Percentiles rank a stretch among this genome's conserved stretches.
Conservation (phyloP, 1,140 invertebrate species). For the Megathymus violae region DNA sequence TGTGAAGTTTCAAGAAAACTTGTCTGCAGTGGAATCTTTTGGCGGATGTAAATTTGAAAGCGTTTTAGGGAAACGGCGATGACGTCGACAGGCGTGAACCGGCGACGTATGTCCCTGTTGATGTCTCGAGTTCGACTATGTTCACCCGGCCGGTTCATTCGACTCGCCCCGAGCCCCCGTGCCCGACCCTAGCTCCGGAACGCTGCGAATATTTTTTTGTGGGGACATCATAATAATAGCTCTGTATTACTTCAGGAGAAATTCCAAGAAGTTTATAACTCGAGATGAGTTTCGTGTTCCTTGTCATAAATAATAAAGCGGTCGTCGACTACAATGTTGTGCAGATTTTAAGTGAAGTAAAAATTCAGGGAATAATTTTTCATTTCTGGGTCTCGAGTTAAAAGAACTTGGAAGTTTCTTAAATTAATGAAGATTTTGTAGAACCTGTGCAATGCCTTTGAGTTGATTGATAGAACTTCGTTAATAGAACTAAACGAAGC, state of each 20-base stretch:
- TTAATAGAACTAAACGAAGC: not conserved
- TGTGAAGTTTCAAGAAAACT: conserved; percentile 15
- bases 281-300: conserved; percentile 83
- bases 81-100: conserved; percentile 19
- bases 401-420: conserved; percentile 63
- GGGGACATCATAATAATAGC: conserved; percentile 83
- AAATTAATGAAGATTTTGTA: conserved; percentile 64
- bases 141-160: conserved; percentile 46
- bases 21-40: conserved; percentile 7
- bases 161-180: conserved; percentile 41
- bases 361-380: conserved; percentile 80
- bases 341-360: conserved; percentile 82
- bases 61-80: conserved; percentile 20
- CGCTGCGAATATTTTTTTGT: conserved; percentile 78
- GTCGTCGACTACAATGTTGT: conserved; percentile 81
- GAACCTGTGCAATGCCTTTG: conserved; percentile 47
- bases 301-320: conserved; percentile 84
- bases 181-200: conserved; percentile 59
- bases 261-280: conserved; percentile 84
- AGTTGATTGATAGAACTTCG: conserved; percentile 14
- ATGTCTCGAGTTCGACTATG: conserved; percentile 33
- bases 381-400: conserved; percentile 65
- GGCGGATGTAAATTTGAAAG: conserved; percentile 21
- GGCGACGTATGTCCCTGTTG: conserved; percentile 47
- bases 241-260: conserved; percentile 83